Evolutionary conservation across 2,888 invertebrate genomes (phyloP).

Genomic region (Rhyacophila evoluta): DNA sequence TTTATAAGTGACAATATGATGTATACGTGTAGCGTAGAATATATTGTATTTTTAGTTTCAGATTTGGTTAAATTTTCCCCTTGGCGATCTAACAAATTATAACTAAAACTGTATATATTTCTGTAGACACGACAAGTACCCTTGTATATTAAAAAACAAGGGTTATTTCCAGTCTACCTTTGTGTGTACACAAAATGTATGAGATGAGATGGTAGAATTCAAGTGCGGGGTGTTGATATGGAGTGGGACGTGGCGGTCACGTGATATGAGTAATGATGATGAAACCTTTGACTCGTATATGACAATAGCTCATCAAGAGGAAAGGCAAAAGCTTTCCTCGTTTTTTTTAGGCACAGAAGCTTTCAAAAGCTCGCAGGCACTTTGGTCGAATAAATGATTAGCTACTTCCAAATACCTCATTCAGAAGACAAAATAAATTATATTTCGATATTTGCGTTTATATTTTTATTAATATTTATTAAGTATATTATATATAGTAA

Average conservation of each 20-base stretch:
- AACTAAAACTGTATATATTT: neutral
- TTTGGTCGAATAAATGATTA: neutral
- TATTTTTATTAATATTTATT: no score
- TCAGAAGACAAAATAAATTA: no score
- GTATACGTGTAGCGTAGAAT: no score
- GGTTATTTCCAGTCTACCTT: neutral
- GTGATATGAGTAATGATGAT: slow-evolving; percentile 18
- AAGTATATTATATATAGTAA: no score
- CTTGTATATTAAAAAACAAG: neutral
- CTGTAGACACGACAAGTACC: neutral
- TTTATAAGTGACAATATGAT: no score
- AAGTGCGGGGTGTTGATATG: neutral
- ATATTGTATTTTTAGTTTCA: no score
- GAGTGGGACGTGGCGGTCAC: neutral
- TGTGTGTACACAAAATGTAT: neutral
- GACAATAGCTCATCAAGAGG: slow-evolving; percentile 5
- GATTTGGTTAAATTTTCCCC: no score
- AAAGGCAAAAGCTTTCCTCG: neutral
- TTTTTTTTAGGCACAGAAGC: neutral
- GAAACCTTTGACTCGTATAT: slow-evolving; percentile 10
- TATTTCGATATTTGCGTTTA: no score
- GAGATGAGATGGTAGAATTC: neutral
- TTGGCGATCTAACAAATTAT: no score
- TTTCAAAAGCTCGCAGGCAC: neutral
- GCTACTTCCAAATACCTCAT: neutral